A percentile compares a stretch with the other conserved stretches of the same genome.
These are phyloP conservation scores for Nymphalis urticae DNA, from an alignment of 2,888 invertebrate genomes.

Conservation along the genomic window DNA sequence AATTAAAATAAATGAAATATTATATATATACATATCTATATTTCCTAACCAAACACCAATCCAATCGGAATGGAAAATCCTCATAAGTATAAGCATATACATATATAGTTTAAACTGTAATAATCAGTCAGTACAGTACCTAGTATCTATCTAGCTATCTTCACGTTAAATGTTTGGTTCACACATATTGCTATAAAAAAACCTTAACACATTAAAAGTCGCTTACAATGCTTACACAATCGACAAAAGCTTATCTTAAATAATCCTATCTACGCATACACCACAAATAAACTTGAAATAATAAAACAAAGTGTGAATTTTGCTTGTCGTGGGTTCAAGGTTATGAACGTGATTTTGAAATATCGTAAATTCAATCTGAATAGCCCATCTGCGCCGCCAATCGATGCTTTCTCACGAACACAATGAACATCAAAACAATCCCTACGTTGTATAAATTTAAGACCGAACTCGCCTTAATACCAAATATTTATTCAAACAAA, in stretches of 20 bases:
- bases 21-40: no score
- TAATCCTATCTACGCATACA: not conserved
- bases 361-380: conserved; percentile 75
- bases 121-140: no score
- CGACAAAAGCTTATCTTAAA: not conserved
- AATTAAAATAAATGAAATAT: no score
- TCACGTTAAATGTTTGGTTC: no score
- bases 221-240: not conserved
- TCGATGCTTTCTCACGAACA: conserved; percentile 72
- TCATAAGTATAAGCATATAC: no score
- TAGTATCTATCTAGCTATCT: no score
- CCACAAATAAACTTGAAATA: conserved; percentile 16
- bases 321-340: conserved; percentile 72
- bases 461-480: conserved; percentile 27
- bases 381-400: conserved; percentile 60
- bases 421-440: conserved; percentile 26
- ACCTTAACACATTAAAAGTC: no score
- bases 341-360: conserved; percentile 74
- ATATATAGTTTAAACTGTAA: no score
- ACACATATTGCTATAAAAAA: no score
- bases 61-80: no score
- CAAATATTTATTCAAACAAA: conserved; percentile 40
- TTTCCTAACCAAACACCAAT: no score
- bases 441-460: conserved; percentile 25
- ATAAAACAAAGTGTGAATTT: conserved; percentile 60